Evolutionary conservation across 2,888 invertebrate species (phyloP).

Genomic region (Apamea anceps): DNA sequence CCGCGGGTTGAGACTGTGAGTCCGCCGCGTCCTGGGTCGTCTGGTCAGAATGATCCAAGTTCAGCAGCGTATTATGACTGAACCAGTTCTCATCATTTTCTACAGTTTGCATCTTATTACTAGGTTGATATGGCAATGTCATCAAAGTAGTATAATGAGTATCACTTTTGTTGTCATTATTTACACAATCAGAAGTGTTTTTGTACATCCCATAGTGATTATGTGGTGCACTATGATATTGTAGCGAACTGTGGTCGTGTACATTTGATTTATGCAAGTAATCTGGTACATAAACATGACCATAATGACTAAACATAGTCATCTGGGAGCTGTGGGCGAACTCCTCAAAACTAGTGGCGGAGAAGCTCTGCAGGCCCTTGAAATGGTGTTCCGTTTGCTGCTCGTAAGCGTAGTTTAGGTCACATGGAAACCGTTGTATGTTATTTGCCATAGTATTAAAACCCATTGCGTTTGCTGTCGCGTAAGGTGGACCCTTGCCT

Average conservation of each 20-base stretch:
- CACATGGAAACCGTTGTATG: slow-evolving; percentile 86
- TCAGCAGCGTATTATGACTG: slow-evolving; percentile 85
- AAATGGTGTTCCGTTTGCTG: slow-evolving; percentile 81
- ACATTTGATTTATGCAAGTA: slow-evolving; percentile 83
- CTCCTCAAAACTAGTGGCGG: slow-evolving; percentile 88
- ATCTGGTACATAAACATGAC: slow-evolving; percentile 86
- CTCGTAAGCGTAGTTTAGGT: slow-evolving; percentile 86
- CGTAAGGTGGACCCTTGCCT: slow-evolving; percentile 85
- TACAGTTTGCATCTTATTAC: slow-evolving; percentile 92
- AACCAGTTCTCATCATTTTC: slow-evolving; percentile 89
- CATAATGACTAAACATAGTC: slow-evolving; percentile 88
- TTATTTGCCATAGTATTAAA: slow-evolving; percentile 81
- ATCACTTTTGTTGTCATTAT: slow-evolving; percentile 87
- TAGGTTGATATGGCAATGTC: slow-evolving; percentile 91
- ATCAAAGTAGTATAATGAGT: slow-evolving; percentile 92
- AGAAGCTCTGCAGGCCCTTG: slow-evolving; percentile 86
- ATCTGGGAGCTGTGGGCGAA: slow-evolving; percentile 89
- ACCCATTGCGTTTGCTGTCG: slow-evolving; percentile 76
- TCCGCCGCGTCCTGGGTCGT: slow-evolving; percentile 81
- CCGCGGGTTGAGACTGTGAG: slow-evolving; percentile 70
- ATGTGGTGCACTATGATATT: slow-evolving; percentile 81
- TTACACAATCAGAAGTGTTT: slow-evolving; percentile 81
- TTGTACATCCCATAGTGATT: slow-evolving; percentile 86
- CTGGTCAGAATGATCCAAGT: slow-evolving; percentile 83
- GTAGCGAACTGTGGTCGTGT: slow-evolving; percentile 79